A percentile compares a stretch with the other conserved stretches of the same genome.
These are phyloP conservation scores for Ceryle rudis DNA, from an alignment of 2,797 vertebrate species.

Conservation along the genomic window DNA sequence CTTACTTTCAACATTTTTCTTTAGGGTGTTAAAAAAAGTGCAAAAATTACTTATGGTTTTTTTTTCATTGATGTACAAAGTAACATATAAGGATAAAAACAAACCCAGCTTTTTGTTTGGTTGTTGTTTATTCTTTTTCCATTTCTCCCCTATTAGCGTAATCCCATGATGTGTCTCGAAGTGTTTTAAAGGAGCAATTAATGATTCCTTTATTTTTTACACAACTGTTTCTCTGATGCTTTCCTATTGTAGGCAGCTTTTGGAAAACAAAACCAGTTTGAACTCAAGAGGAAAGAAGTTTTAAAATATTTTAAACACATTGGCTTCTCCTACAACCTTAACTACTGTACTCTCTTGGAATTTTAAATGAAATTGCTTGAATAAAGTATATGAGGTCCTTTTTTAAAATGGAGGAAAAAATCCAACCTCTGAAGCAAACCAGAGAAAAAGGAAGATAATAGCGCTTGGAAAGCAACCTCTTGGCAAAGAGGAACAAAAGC, in stretches of 20 bases:
- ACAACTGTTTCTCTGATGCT: neutral
- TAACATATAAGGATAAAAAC: neutral
- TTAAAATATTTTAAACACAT: conserved; percentile 49
- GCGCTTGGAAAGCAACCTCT: conserved; percentile 83
- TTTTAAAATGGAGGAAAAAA: conserved; percentile 20
- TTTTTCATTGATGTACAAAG: neutral
- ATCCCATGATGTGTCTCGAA: neutral
- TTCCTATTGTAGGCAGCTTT: neutral
- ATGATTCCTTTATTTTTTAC: neutral
- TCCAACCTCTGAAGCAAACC: conserved; percentile 74
- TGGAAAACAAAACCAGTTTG: conserved; percentile 18
- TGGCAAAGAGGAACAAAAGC: conserved; percentile 86
- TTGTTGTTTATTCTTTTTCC: neutral
- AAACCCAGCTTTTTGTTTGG: neutral
- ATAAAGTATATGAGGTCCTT: conserved; percentile 57
- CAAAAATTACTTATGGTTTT: neutral
- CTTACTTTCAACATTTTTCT: neutral
- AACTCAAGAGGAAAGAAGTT: conserved; percentile 38
- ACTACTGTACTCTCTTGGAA: conserved; percentile 46
- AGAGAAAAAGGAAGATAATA: conserved; percentile 81
- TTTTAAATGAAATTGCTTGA: conserved; percentile 72
- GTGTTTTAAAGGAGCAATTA: neutral
- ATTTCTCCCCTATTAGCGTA: neutral
- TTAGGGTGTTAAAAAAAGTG: neutral
- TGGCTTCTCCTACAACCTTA: conserved; percentile 35